Base-by-base conservation (phyloP, 2,113 vertebrate species). In the Peromyscus polionotus region DNA sequence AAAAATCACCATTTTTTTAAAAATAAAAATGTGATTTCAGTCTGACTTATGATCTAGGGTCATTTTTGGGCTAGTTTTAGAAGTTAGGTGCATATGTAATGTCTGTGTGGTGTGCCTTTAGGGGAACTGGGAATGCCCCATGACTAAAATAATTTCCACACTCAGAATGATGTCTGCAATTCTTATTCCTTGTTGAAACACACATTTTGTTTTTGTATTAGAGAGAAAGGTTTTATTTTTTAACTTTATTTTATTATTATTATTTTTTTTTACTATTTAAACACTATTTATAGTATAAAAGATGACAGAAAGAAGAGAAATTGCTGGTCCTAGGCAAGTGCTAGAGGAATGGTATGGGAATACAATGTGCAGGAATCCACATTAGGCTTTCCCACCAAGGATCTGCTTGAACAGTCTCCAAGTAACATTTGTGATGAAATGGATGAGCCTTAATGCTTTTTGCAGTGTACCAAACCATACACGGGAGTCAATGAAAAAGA, bases 11-110 rank as follows among this genome's bases (percentile, higher is more conserved):
- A 67, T 92, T 85, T 59, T 51, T 20, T 31, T 17, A 42, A 42
- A 42, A 42, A 33, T 91, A 48, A 95, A 94, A 77, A 76, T 39
- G 9, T 73, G 28, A 95, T 12, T 28, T 96, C 51, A 65, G 0
- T 75, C n/a, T 97, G 95, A 97, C 33, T 95, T 95, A 96, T 79
- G 54, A 89, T 57, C 45, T 51, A 79, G 16, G 48, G 94, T 96
- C 63, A 68, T 36, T 91, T 77, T 36, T 90, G 51, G 26, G 48
- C 12, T 94, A 92, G 54, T 36, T 51, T 90, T 91, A 68, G 83
- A 96, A 92, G 79, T 90, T 84, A 92, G 3, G 51, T 4, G 63
- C 57, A 54, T 88, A 79, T 65, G 72, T 89, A 88, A 89, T 31
- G 42, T 93, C 73, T 95, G 9, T 45, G 57, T 65, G 42, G 57